phyloP scores from a whole-genome alignment of 2,113 vertebrate species.

The Megaleporinus macrocephalus region DNA sequence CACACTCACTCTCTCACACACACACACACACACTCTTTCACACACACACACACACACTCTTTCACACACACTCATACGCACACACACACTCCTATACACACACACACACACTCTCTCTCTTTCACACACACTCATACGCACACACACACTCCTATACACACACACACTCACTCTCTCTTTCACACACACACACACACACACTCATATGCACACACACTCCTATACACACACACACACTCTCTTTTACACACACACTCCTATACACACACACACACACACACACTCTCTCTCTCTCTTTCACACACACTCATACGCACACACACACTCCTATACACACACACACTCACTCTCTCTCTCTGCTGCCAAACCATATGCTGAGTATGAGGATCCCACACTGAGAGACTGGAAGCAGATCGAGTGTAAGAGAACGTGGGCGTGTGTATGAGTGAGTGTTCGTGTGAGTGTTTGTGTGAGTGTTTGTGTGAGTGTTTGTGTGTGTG shows the following conservation, averaged over 20 bases:
- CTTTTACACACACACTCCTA: background rate
- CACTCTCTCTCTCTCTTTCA: slow-evolving; percentile 29
- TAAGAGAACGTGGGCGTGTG: slow-evolving; percentile 16
- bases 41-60: too few relatives aligned
- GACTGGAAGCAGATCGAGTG: slow-evolving; percentile 13
- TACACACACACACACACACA: slow-evolving; percentile 46
- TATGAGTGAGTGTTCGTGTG: too few relatives aligned
- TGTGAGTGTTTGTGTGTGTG: too few relatives aligned
- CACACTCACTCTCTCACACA: too few relatives aligned
- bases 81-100: slow-evolving; percentile 40
- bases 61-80: too few relatives aligned
- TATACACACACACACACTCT: slow-evolving; percentile 46
- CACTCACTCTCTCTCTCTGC: slow-evolving; percentile 22
- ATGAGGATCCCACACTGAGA: slow-evolving; percentile 37
- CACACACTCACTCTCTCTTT: slow-evolving; percentile 24
- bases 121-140: too few relatives aligned
- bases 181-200: too few relatives aligned
- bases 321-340: slow-evolving; percentile 42
- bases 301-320: background rate
- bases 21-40: slow-evolving; percentile 33
- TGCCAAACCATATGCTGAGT: slow-evolving; percentile 30
- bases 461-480: too few relatives aligned
- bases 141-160: slow-evolving; percentile 40
- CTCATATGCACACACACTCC: background rate
- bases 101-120: slow-evolving; percentile 24